Evolutionary conservation across 2,888 invertebrate species (phyloP), one percentile per base, ranked within the genome.

Genomic region (Tubiluchus corallicola): DNA sequence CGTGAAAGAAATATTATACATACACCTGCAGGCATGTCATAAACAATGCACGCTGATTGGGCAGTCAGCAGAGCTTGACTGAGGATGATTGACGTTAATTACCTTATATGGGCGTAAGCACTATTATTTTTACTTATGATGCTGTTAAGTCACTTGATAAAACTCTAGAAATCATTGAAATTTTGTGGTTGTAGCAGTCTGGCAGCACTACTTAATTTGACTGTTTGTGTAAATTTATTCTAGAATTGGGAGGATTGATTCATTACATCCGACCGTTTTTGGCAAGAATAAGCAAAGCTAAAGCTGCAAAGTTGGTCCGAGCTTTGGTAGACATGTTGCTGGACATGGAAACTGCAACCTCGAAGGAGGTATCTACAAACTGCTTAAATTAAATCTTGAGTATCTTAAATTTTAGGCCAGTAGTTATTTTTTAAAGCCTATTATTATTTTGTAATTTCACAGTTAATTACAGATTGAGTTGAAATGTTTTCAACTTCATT

Each of bases 301-400:
- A 98, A 69, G 98, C 98, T 43, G 96, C 96, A 1, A 98, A 98
- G 68, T 69, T 99, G 56, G 96, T 99, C 4, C 76, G 96, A 51
- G 83, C 87, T 17, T 71, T 99, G 54, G 94, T 98, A 9, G 98
- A 99, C 65, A 79, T 90, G 70, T 98, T 98, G 67, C 69, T 98
- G 54, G 94, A 92, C 63, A 75, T 98, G 68, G 92, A 96, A 65
- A 90, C n/a, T n/a, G n/a, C n/a, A n/a, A n/a, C n/a, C n/a, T n/a
- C n/a, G n/a, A n/a, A n/a, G n/a, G n/a, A n/a, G n/a, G n/a, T n/a
- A n/a, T n/a, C n/a, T n/a, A n/a, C n/a, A n/a, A n/a, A n/a, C n/a
- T n/a, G n/a, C n/a, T n/a, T n/a, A n/a, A n/a, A n/a, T n/a, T n/a
- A n/a, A n/a, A n/a, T n/a, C n/a, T n/a, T n/a, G n/a, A n/a, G n/a